Base-by-base conservation (phyloP, 2,888 invertebrate species). In the Epistrophella euchroma region DNA sequence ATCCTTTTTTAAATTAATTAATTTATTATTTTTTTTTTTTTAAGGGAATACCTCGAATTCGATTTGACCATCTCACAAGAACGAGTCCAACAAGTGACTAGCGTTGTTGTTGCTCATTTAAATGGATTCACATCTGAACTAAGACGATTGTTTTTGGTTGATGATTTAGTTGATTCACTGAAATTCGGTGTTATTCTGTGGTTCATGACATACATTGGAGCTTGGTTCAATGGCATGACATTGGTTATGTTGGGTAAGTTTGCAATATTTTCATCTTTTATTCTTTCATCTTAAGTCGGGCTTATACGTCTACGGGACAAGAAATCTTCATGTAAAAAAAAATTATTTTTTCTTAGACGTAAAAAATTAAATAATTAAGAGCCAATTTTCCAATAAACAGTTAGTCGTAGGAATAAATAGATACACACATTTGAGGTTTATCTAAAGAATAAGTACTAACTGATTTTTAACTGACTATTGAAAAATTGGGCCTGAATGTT, bases 221-320 rank as follows among this genome's bases (percentile, higher is more conserved):
- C 98, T 90, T 99, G 98, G 97, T 99, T 99, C 95, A 99, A 99
- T 93, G 99, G 99, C 93, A 97, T 99, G 96, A 98, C 99, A 90
- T 96, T 99, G 90, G 96, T 99, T 92, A 98, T 99, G 92, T 95
- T 99, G 91, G 97, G 98, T 98, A 92, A 74, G 70, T 71, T 55
- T 9, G 2, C n/a, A 28, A n/a, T 28, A 7, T 25, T 52, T 13
- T 22, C 1, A 22, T 22, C 13, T 25, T 4, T 25, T 25, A 25
- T 25, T 3, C 25, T 25, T 25, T 25, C 4, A 3, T 3, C 25
- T 25, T 25, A 25, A 25, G 25, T 25, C 25, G 2, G 4, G 25
- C 2, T 2, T 25, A 9, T 32, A 32, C 32, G 9, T 32, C 32
- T 9, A 32, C 6, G 6, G 7, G 9, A 32, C 6, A 9, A 1